Evolutionary conservation across 2,797 vertebrate genomes (phyloP).

Genomic region (Pempheris klunzingeri): DNA sequence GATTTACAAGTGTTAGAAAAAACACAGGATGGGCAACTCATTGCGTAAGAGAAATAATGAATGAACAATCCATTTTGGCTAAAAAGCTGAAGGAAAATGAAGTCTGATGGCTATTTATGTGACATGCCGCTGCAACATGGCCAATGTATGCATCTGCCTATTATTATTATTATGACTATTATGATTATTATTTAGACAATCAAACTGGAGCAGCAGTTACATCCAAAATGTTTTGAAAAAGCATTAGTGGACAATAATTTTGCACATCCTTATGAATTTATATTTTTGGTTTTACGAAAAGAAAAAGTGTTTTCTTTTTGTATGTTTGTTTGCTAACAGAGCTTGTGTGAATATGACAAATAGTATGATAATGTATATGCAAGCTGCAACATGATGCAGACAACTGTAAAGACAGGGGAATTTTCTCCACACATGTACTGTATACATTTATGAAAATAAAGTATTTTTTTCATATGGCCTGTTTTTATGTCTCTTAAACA

Average conservation of each 20-base stretch:
- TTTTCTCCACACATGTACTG: constrained; percentile 74
- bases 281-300: constrained; percentile 66
- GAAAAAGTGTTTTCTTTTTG: constrained; percentile 39
- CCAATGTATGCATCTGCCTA: constrained; percentile 54
- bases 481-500: constrained; percentile 2
- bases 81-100: constrained; percentile 30
- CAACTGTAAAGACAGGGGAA: constrained; percentile 61
- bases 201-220: constrained; percentile 72
- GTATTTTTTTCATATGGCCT: constrained; percentile 82
- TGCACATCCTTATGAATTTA: constrained; percentile 78
- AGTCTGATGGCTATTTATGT: constrained; percentile 56
- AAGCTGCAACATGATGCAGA: constrained; percentile 73
- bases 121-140: constrained; percentile 58
- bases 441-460: constrained; percentile 86
- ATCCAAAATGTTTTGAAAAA: constrained; percentile 67
- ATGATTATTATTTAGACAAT: constrained; percentile 84
- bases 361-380: constrained; percentile 74
- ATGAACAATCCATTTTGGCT: constrained; percentile 30
- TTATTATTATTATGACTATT: constrained; percentile 60
- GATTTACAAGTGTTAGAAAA: constrained; percentile 42
- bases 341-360: constrained; percentile 72
- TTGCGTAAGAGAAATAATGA: constrained; percentile 23
- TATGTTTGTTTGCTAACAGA: constrained; percentile 65
- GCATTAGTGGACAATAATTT: constrained; percentile 66
- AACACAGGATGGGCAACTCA: constrained; percentile 5